Conservation (phyloP, 2,113 vertebrate species). For the Boleophthalmus pectinirostris region DNA sequence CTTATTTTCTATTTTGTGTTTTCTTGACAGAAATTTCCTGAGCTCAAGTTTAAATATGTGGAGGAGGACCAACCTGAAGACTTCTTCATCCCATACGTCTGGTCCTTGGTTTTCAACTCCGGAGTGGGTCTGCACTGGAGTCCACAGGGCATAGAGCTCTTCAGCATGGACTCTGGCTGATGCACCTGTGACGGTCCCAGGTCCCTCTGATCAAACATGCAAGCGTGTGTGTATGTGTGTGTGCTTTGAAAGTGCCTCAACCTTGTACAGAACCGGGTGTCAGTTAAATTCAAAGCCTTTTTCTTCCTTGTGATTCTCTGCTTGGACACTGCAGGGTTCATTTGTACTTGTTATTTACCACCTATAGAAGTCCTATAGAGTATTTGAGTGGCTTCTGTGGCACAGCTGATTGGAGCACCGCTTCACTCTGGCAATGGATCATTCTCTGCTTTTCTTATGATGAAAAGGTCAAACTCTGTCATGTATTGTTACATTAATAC, state of each 20-base stretch:
- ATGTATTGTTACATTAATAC: conserved; percentile 22
- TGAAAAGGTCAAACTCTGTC: conserved; percentile 46
- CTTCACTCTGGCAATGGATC: conserved; percentile 33
- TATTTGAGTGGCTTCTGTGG: conserved; percentile 32
- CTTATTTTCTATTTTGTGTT: not conserved
- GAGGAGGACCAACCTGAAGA: conserved; percentile 98
- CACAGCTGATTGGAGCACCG: conserved; percentile 26
- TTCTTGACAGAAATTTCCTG: conserved; percentile 89
- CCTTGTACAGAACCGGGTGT: conserved; percentile 58
- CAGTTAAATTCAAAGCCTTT: conserved; percentile 44
- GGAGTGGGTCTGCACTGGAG: conserved; percentile 92
- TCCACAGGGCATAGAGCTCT: conserved; percentile 90
- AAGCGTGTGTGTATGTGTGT: conserved; percentile 21
- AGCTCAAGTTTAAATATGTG: conserved; percentile 97
- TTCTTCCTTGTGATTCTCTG: conserved; percentile 29
- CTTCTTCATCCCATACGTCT: conserved; percentile 97
- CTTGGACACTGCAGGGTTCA: conserved; percentile 47
- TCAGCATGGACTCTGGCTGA: conserved; percentile 94
- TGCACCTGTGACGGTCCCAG: conserved; percentile 4
- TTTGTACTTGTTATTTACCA: conserved; percentile 10
- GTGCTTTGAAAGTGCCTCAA: conserved; percentile 76
- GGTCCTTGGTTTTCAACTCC: conserved; percentile 95
- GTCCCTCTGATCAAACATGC: conserved; percentile 21
- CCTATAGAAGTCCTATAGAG: conserved; percentile 10
- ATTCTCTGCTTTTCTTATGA: conserved; percentile 25